Evolutionary conservation across 2,888 invertebrate species (phyloP), one percentile per base, ranked within the genome.

Genomic region (Apotomis betuletana): DNA sequence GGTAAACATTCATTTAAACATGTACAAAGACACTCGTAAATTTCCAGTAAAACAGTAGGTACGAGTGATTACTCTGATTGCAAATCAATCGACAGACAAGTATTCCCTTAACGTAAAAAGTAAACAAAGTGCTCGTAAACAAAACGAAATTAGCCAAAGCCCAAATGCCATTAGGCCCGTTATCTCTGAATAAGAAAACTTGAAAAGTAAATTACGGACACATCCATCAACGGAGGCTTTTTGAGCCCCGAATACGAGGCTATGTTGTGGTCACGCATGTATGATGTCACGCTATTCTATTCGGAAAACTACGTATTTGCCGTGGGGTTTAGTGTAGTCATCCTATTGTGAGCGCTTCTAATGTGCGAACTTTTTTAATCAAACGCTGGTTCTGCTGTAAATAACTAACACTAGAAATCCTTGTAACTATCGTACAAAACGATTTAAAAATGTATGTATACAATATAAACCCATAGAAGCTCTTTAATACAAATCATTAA

Each of bases 81-180:
- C 85, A 83, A 85, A 85, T 83, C 86, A 85, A 83, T 79, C 84
- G 82, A 83, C 81, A 83, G 49, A 81, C 82, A 80, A 77, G 80
- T 78, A 83, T 84, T 85, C 81, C 81, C 77, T 76, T 76, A 75
- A 77, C 81, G 77, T 83, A 85, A 84, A 86, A 85, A 84, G 84
- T 88, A 90, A 89, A 89, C 87, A 88, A 79, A 81, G 76, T 79
- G 83, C 75, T 84, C 85, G 84, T 87, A 85, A 88, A 88, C 81
- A 78, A 80, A 85, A 83, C 85, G 67, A 84, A 89, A 87, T 88
- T 88, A 87, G 83, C 80, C 80, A 73, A 81, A 75, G 75, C 75
- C 79, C 77, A 73, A 81, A 75, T 75, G 74, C 79, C 77, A 77
- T 81, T 83, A 82, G 79, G 69, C 75, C 73, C 76, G 74, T 71